Evolutionary conservation across 2,888 invertebrate species (phyloP), one percentile per base, ranked within the genome.

Genomic region (Apamea epomidion): DNA sequence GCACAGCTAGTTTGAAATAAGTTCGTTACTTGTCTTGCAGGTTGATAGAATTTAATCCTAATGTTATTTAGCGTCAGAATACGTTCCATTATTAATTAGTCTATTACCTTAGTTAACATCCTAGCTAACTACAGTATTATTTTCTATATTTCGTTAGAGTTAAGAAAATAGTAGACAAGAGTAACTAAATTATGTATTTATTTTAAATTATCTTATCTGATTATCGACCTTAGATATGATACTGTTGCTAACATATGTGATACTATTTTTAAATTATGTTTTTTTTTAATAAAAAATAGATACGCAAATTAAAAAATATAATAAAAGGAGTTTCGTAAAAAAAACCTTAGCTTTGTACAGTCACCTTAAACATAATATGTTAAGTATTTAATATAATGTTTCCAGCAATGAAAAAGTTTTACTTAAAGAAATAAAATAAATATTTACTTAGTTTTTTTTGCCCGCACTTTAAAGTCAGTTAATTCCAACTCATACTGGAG

Each of bases 401-500:
- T 51, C 3, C 58, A n/a, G 78, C 3, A 32, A 58, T 45, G 14
- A 48, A 32, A 76, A 21, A 12, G 12, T n/a, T 5, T 7, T 14
- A 65, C n/a, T 1, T 7, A 67, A 12, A 18, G 10, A 60, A 18
- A 51, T 25, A 29, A 70, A 60, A 42, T 54, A n/a, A 60, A 48
- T 58, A 29, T 54, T 42, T 8, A 8, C 16, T n/a, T n/a, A 45
- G 16, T 48, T 29, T 42, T 68, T 65, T 69, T 64, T 62, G 42
- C 37, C 8, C 32, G n/a, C 14, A 65, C 64, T 60, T 37, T 58
- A 58, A 67, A 84, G 21, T 25, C n/a, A 65, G 37, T 45, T 65
- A 58, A 37, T 68, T 75, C 62, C 74, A 79, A 74, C 25, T 68
- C 64, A 62, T 58, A 42, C 21, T 64, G 29, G 32, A 74, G 51